These are phyloP conservation scores for Arrhopalites spinosus DNA, from an alignment of 2,888 invertebrate genomes.

Conservation along the genomic window DNA sequence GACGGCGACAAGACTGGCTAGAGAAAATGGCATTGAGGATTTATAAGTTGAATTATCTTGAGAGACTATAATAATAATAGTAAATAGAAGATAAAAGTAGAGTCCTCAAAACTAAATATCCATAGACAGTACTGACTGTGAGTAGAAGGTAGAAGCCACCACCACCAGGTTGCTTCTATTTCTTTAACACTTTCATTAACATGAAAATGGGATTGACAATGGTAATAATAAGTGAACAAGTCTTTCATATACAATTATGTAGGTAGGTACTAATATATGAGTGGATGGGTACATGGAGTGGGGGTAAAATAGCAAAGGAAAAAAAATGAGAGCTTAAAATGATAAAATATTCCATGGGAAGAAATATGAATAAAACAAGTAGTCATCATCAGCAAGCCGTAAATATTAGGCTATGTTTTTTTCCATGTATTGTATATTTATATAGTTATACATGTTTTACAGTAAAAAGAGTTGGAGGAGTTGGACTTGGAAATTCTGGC, in stretches of 20 bases:
- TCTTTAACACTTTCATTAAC: neutral
- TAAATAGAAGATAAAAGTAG: too few species aligned
- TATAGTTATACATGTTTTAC: neutral
- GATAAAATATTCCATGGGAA: conserved; percentile 7
- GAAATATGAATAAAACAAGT: conserved; percentile 11
- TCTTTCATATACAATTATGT: too few species aligned
- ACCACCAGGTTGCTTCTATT: too few species aligned
- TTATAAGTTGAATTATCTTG: too few species aligned
- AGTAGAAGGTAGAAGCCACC: too few species aligned
- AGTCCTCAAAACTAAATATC: too few species aligned
- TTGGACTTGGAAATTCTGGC: neutral
- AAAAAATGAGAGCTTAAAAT: neutral
- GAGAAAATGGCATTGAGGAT: too few species aligned
- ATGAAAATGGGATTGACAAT: neutral
- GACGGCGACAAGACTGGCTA: too few species aligned
- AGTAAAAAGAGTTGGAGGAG: neutral
- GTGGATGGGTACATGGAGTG: neutral
- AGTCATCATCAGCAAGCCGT: conserved; percentile 11
- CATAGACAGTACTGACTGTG: too few species aligned
- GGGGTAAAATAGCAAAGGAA: neutral
- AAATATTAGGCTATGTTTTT: neutral
- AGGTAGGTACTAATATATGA: too few species aligned
- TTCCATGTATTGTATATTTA: neutral
- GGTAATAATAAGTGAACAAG: too few species aligned
- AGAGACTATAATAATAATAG: too few species aligned